Conservation (phyloP, 2,113 vertebrate genomes). For the Azemiops feae region DNA sequence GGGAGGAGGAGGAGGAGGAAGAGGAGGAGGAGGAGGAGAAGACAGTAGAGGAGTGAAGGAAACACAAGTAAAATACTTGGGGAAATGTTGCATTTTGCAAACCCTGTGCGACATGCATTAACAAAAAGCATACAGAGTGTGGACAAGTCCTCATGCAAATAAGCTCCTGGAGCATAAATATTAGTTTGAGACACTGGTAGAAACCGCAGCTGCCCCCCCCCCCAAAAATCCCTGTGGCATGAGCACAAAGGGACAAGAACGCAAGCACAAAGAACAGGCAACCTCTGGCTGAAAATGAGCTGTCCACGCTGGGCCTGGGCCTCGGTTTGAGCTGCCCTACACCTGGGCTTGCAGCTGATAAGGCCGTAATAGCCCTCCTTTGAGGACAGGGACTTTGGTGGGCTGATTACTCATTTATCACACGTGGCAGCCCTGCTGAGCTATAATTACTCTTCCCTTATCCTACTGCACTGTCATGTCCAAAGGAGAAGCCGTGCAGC, state of each 20-base stretch:
- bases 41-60: neutral
- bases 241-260: conserved; percentile 66
- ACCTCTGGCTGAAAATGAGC: conserved; percentile 64
- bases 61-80: neutral
- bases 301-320: conserved; percentile 77
- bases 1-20: neutral
- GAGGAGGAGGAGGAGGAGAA: no score
- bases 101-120: no score
- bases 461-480: conserved; percentile 97
- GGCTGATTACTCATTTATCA: conserved; percentile 99
- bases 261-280: conserved; percentile 36
- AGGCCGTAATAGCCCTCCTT: conserved; percentile 98
- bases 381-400: conserved; percentile 89
- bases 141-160: no score
- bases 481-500: conserved; percentile 78
- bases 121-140: neutral
- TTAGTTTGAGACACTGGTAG: neutral
- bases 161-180: neutral
- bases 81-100: neutral
- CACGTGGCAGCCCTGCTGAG: conserved; percentile 98
- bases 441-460: conserved; percentile 99
- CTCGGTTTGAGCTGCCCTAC: conserved; percentile 70
- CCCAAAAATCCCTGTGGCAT: conserved; percentile 46
- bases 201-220: neutral
- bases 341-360: conserved; percentile 92